phyloP scores from a whole-genome alignment of 2,113 vertebrate species.

The Clarias macrocephalus region DNA sequence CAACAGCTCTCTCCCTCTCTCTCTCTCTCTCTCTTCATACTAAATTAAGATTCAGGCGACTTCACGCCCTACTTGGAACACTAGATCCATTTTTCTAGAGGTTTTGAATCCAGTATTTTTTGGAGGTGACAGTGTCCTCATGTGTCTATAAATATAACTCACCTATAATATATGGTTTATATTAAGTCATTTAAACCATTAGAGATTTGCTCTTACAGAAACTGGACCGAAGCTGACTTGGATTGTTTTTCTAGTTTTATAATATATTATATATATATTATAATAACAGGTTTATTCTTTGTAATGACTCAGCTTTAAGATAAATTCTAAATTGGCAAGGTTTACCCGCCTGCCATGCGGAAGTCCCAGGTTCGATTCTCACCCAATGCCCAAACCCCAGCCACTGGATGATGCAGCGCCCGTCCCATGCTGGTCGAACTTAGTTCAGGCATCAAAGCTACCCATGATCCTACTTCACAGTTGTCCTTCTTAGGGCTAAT shows the following conservation, averaged over 20 bases:
- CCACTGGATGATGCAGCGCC: no score
- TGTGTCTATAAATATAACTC: neutral
- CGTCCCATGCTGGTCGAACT: no score
- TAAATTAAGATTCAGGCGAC: slow-evolving; percentile 27
- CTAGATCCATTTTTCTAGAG: neutral
- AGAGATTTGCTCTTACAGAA: neutral
- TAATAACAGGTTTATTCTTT: neutral
- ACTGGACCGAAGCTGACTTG: neutral
- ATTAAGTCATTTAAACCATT: neutral
- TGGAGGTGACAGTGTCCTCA: neutral
- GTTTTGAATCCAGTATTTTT: neutral
- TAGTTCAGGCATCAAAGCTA: no score
- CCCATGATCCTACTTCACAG: no score
- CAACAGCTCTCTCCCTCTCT: neutral
- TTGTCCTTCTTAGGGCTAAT: no score
- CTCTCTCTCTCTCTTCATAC: neutral
- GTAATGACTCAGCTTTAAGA: neutral
- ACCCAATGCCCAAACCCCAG: no score
- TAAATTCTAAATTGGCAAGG: neutral
- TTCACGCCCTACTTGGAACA: slow-evolving; percentile 14
- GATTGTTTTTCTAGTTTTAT: neutral
- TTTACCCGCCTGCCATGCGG: no score
- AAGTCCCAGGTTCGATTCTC: no score
- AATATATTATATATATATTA: no score
- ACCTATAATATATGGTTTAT: neutral